Evolutionary conservation across 2,888 invertebrate genomes (phyloP), one percentile per base, ranked within the genome.

Genomic region (Trachelus tabidus): DNA sequence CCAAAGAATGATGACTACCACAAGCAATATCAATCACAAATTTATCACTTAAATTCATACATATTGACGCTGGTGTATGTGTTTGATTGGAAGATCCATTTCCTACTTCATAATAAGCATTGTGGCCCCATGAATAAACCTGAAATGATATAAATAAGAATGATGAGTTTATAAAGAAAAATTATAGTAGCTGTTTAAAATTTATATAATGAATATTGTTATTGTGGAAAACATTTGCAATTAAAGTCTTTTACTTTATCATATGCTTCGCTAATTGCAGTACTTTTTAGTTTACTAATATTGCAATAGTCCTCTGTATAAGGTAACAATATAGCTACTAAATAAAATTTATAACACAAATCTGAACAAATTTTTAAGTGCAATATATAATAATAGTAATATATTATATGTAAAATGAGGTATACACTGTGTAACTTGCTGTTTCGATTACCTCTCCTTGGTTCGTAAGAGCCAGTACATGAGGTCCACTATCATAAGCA

Each of bases 61-160:
- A 90, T 68, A 94, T 91, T 56, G 92, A 87, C 1, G 91, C 89
- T 0, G 94, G 94, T 23, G 88, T 87, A 0, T 92, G 87, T 12
- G 92, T 92, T 84, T 93, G 94, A 84, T 92, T 93, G 2, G 93
- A 92, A 1, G 92, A 92, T 37, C 94, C 94, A 82, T 93, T 93
- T 73, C 94, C 94, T 12, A 94, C 87, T 89, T 94, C 93, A 83
- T 93, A 93, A 81, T 93, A 94, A 4, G 93, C 93, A 89, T 94
- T 94, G 87, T 93, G 93, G 11, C 94, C 94, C 94, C 94, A 94
- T 73, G 93, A 92, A 87, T 92, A 94, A 2, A 94, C 89, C 90
- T 90, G 11, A 37, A 30, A 74, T 31, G 76, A 15, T 35, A 37
- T 6, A 37, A 11, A 12, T 56, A 68, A 15, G n/a, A 4, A 2